Evolutionary conservation across 2,888 invertebrate species (phyloP).

Genomic region (Drosophila neutralis): DNA sequence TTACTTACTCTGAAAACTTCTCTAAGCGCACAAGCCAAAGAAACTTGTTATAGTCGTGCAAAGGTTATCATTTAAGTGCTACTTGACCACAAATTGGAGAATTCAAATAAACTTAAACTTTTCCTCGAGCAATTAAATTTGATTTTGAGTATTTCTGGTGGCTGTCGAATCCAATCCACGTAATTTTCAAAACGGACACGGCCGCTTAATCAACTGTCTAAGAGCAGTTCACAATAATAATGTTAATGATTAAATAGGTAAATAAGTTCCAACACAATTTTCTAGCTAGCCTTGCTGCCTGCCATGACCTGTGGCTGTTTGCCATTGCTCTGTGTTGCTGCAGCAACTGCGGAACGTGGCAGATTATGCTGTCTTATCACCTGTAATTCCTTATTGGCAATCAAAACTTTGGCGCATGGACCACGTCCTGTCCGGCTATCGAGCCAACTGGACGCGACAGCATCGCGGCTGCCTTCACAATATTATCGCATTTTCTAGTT

Average conservation of each 20-base stretch:
- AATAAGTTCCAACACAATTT: slow-evolving; percentile 41
- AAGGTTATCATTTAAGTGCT: no score
- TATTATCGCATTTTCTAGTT: slow-evolving; percentile 70
- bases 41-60: no score
- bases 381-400: slow-evolving; percentile 83
- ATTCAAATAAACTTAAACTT: background rate
- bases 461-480: slow-evolving; percentile 30
- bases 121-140: no score
- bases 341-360: slow-evolving; percentile 64
- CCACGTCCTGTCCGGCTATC: slow-evolving; percentile 26
- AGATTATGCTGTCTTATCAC: slow-evolving; percentile 82
- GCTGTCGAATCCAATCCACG: background rate
- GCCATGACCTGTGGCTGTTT: slow-evolving; percentile 4
- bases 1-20: background rate
- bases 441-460: slow-evolving; percentile 7
- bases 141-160: no score
- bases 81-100: background rate
- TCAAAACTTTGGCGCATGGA: slow-evolving; percentile 75
- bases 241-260: slow-evolving; percentile 27
- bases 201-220: slow-evolving; percentile 1
- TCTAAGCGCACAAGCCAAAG: no score
- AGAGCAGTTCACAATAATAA: slow-evolving; percentile 26
- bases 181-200: background rate
- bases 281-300: slow-evolving; percentile 11
- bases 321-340: slow-evolving; percentile 26